Conservation (phyloP, 2,113 vertebrate genomes). For the Siniperca knerii region DNA sequence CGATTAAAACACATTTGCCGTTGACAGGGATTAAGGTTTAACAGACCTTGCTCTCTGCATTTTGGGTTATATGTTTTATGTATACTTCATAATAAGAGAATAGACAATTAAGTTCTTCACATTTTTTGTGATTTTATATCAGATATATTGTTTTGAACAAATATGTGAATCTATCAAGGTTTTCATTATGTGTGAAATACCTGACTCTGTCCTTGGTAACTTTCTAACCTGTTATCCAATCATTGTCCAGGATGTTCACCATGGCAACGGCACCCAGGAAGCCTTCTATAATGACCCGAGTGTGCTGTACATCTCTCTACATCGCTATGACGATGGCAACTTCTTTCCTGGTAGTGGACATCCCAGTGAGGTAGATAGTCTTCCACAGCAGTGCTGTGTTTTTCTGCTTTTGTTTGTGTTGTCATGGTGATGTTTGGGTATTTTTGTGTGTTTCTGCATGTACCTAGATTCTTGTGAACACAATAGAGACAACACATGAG, state of each 20-base stretch:
- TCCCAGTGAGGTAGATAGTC: conserved; percentile 86
- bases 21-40: neutral
- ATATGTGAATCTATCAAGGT: neutral
- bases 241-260: conserved; percentile 90
- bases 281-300: conserved; percentile 92
- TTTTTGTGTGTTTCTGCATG: conserved; percentile 25
- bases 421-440: conserved; percentile 18
- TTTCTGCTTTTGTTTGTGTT: conserved; percentile 47
- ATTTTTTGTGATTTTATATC: too few species aligned
- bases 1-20: conserved; percentile 9
- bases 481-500: conserved; percentile 19
- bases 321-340: conserved; percentile 91
- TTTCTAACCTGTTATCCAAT: conserved; percentile 30
- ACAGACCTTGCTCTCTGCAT: neutral
- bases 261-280: conserved; percentile 93
- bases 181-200: conserved; percentile 4
- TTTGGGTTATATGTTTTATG: neutral
- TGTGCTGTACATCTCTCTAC: conserved; percentile 93
- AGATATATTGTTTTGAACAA: neutral
- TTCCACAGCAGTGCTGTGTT: conserved; percentile 19
- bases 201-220: neutral
- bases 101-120: neutral
- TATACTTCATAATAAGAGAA: neutral
- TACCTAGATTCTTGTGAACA: conserved; percentile 25
- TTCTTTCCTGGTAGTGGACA: conserved; percentile 93